phyloP scores from a whole-genome alignment of 2,797 vertebrate species.

The Aselliscus stoliczkanus region DNA sequence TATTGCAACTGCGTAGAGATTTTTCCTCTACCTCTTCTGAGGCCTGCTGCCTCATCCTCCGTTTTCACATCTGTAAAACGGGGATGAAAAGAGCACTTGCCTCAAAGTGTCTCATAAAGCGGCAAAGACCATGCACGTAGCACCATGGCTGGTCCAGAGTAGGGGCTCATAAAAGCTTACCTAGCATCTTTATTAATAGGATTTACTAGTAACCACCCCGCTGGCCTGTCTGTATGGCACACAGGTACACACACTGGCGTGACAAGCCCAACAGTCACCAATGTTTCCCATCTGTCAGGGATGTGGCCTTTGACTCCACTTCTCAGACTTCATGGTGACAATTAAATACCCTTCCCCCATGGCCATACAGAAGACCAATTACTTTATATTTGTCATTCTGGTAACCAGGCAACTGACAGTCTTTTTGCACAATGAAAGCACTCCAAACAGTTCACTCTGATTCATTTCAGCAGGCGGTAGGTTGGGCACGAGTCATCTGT shows the following conservation, averaged over 20 bases:
- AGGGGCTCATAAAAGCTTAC: too few relatives aligned
- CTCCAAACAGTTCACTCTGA: slow-evolving; percentile 72
- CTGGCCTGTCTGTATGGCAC: rapidly evolving
- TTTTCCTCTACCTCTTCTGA: background rate
- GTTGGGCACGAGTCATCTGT: slow-evolving; percentile 75
- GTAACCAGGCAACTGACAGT: slow-evolving; percentile 82
- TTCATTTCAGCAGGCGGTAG: slow-evolving; percentile 67
- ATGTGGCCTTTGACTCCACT: background rate
- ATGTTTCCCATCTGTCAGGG: background rate
- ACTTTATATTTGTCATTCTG: slow-evolving; percentile 66
- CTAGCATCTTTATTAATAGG: rapidly evolving
- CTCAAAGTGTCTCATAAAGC: background rate
- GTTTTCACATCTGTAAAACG: background rate
- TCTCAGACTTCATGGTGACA: background rate
- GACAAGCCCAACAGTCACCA: background rate
- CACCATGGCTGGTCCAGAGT: rapidly evolving
- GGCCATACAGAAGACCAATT: slow-evolving; percentile 42
- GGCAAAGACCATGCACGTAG: background rate
- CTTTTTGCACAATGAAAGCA: slow-evolving; percentile 72
- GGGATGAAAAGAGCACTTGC: background rate
- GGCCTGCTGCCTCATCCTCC: background rate
- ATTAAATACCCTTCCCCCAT: slow-evolving; percentile 41
- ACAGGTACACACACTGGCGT: background rate
- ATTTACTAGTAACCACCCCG: too few relatives aligned
- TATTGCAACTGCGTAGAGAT: background rate